Evolutionary conservation across 1,140 invertebrate genomes (phyloP).

Genomic region (Lycorma delicatula): DNA sequence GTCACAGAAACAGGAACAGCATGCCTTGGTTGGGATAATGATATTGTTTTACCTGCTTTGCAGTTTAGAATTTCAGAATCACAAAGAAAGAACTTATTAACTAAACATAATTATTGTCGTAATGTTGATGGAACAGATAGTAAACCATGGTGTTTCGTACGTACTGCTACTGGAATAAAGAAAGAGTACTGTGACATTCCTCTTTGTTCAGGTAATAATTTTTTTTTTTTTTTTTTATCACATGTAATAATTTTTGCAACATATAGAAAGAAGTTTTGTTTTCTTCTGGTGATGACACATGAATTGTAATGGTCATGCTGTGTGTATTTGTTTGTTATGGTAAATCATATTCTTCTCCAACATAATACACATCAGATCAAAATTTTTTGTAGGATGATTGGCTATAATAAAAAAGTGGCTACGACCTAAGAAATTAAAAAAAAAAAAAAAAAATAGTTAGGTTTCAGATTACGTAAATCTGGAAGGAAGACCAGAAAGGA

Average conservation of each 20-base stretch:
- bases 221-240: no score
- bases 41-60: constrained; percentile 33
- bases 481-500: no score
- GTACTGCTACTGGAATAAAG: constrained; percentile 28
- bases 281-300: constrained; percentile 18
- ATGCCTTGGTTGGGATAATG: constrained; percentile 43
- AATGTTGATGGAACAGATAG: constrained; percentile 44
- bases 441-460: no score
- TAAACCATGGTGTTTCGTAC: constrained; percentile 48
- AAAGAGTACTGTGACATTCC: constrained; percentile 49
- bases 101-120: constrained; percentile 45
- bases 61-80: constrained; percentile 30
- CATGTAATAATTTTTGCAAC: no score
- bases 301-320: neutral
- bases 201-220: constrained; percentile 35
- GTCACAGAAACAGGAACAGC: constrained; percentile 39
- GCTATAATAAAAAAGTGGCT: no score
- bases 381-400: no score
- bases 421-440: no score
- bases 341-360: no score
- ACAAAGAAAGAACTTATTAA: constrained; percentile 33
- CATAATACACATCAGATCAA: no score
- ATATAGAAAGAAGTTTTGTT: no score
- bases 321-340: no score
- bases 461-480: no score